Evolutionary conservation across 1,140 invertebrate species (phyloP).

Genomic region (Diachasmimorpha longicaudata): DNA sequence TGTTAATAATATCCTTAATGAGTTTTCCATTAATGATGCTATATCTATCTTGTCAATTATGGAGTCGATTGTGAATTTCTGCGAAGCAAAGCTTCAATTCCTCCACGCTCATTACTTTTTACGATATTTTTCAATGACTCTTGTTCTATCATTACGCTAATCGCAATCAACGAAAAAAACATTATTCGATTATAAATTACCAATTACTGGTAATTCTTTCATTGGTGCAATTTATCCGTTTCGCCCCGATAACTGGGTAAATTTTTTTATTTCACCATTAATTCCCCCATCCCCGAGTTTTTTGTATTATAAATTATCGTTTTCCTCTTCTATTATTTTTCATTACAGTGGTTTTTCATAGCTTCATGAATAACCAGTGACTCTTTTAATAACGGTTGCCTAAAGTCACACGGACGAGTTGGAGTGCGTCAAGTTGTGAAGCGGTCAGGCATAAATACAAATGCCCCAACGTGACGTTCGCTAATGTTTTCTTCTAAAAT

Average conservation of each 20-base stretch:
- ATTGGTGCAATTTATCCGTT: neutral
- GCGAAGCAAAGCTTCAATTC: neutral
- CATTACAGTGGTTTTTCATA: neutral
- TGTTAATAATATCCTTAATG: slow-evolving; percentile 3
- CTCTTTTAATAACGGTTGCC: neutral
- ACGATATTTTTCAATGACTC: neutral
- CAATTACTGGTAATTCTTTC: neutral
- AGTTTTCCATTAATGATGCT: slow-evolving; percentile 19
- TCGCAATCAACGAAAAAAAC: neutral
- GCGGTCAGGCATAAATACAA: neutral
- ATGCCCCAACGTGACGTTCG: neutral
- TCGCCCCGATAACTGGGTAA: neutral
- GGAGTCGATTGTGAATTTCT: neutral
- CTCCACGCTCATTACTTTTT: slow-evolving; percentile 13
- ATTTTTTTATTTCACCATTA: neutral
- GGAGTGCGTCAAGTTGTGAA: neutral
- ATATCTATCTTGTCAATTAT: neutral
- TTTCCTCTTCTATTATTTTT: too few relatives aligned
- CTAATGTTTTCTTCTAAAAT: slow-evolving; percentile 36
- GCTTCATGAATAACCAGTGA: neutral
- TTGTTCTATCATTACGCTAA: neutral
- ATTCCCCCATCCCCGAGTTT: neutral
- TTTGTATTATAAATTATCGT: neutral
- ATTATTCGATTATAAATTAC: neutral
- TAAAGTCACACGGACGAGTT: neutral